These are phyloP conservation scores for Alloplasta piceator DNA, from an alignment of 2,888 invertebrate species.

Conservation along the genomic window DNA sequence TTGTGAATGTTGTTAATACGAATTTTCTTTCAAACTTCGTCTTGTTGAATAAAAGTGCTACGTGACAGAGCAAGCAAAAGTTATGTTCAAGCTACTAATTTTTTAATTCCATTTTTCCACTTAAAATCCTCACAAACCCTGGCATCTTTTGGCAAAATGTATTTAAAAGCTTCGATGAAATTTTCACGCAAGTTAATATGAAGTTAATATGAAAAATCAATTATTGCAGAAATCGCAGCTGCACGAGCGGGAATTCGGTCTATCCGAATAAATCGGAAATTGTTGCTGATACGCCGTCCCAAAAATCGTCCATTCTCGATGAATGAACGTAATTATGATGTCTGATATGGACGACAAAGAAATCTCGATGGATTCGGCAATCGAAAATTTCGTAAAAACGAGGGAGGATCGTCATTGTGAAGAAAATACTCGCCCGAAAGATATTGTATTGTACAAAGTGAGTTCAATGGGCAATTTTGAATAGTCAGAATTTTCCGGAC, in stretches of 20 bases:
- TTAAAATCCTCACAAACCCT: too few species aligned
- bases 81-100: too few species aligned
- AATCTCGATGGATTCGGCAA: slow-evolving; percentile 29
- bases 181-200: slow-evolving; percentile 11
- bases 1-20: neutral
- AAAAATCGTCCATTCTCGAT: slow-evolving; percentile 35
- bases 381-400: slow-evolving; percentile 35
- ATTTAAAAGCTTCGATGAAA: neutral
- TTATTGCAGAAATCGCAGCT: slow-evolving; percentile 50
- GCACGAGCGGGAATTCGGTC: slow-evolving; percentile 18
- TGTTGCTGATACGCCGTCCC: slow-evolving; percentile 29
- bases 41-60: neutral
- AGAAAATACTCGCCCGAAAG: too few species aligned
- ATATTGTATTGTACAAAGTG: slow-evolving; percentile 48
- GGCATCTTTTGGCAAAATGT: neutral
- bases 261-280: slow-evolving; percentile 50
- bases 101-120: too few species aligned
- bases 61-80: neutral
- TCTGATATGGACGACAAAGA: slow-evolving; percentile 38
- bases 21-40: neutral
- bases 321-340: slow-evolving; percentile 43
- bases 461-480: slow-evolving; percentile 6
- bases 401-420: slow-evolving; percentile 41
- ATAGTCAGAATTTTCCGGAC: too few species aligned
- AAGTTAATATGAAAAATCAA: neutral